Conservation (phyloP, 2,113 vertebrate species). For the Recurvirostra avosetta region DNA sequence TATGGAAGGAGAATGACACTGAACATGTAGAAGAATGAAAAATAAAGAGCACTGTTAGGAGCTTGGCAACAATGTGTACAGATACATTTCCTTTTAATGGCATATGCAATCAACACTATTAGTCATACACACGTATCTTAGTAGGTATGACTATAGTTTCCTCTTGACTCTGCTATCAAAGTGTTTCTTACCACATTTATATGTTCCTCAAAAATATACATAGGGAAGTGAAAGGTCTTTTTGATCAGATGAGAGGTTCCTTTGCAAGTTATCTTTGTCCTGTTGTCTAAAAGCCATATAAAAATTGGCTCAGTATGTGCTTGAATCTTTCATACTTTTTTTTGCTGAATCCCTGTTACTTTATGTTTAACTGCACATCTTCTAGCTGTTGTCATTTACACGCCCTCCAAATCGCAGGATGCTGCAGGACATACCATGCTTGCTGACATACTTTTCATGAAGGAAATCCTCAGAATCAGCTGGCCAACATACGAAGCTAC, state of each 20-base stretch:
- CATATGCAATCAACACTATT: not conserved
- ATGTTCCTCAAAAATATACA: slow-evolving; percentile 17
- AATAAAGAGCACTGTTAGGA: not conserved
- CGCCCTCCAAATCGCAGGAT: not conserved
- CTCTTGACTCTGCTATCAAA: slow-evolving; percentile 19
- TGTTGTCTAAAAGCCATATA: not conserved
- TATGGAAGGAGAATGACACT: not conserved
- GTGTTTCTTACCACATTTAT: slow-evolving; percentile 20
- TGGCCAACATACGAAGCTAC: not conserved
- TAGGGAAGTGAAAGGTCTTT: not conserved
- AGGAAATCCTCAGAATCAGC: not conserved
- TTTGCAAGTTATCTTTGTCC: slow-evolving; percentile 22
- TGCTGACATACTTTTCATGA: not conserved
- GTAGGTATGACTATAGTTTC: not conserved
- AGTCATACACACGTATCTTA: not conserved
- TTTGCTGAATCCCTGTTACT: not conserved
- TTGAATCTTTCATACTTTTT: not conserved
- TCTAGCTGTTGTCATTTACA: not conserved
- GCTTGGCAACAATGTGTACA: not conserved
- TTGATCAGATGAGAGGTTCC: not conserved
- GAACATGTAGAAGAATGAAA: not conserved
- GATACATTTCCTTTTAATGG: slow-evolving; percentile 23
- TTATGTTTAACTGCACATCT: not conserved
- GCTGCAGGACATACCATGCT: not conserved
- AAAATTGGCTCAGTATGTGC: not conserved